A percentile compares a stretch with the other conserved stretches of the same genome.
Conservation (phyloP, 1,140 invertebrate genomes). For the Augochlora pura region DNA sequence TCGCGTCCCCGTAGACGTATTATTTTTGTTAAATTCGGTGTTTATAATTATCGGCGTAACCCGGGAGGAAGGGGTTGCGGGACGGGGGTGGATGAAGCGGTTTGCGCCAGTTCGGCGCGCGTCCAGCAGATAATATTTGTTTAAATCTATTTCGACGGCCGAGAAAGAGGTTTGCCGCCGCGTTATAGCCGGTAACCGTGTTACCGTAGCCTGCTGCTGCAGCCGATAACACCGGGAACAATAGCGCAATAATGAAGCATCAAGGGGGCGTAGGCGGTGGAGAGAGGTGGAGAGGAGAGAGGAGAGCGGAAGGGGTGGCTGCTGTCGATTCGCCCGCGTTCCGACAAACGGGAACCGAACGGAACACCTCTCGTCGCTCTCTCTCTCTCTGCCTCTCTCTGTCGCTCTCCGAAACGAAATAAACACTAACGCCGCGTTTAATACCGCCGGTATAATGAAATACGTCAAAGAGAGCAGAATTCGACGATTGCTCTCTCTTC, state of each 20-base stretch:
- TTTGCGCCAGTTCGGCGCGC: not conserved
- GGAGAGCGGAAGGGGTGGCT: no score
- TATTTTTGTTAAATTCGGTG: not conserved
- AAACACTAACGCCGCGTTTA: conserved; percentile 18
- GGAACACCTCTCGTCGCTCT: conserved; percentile 4
- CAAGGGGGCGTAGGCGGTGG: no score
- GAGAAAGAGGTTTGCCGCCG: not conserved
- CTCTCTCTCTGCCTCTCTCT: no score
- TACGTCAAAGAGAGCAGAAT: not conserved
- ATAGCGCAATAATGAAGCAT: conserved; percentile 22
- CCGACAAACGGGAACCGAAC: not conserved
- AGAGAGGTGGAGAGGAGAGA: no score
- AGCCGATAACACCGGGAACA: conserved; percentile 20
- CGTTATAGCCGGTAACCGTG: conserved; percentile 13
- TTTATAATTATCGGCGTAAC: not conserved
- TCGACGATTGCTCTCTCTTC: not conserved
- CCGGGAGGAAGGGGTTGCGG: not conserved
- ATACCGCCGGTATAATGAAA: conserved; percentile 14
- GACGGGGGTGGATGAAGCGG: no score
- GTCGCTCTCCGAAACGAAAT: conserved; percentile 4
- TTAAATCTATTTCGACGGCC: conserved; percentile 15
- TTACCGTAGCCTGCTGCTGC: conserved; percentile 5
- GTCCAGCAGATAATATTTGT: conserved; percentile 10
- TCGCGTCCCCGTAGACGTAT: not conserved
- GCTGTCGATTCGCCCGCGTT: conserved; percentile 7